phyloP scores from a whole-genome alignment of 2,888 invertebrate genomes.

The Watsonalla cultraria region DNA sequence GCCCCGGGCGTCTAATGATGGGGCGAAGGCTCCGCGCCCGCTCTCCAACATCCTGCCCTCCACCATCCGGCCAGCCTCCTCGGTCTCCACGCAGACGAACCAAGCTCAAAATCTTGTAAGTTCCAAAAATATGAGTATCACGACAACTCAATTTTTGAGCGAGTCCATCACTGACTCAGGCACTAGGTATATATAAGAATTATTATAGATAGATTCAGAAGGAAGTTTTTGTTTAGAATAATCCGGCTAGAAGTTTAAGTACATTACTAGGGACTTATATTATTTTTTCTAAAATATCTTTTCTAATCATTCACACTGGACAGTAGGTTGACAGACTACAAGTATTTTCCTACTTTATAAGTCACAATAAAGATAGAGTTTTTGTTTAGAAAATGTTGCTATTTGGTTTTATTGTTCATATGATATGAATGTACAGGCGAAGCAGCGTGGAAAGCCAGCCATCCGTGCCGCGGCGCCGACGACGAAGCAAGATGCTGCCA shows the following conservation, averaged over 20 bases:
- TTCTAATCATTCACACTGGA: no score
- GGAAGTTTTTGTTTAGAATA: no score
- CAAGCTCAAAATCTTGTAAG: conserved; percentile 74
- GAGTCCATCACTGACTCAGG: no score
- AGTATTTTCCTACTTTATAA: neutral
- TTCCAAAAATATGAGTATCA: neutral
- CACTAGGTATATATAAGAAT: no score
- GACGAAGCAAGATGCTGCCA: conserved; percentile 84
- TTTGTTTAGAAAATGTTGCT: no score
- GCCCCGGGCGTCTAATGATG: conserved; percentile 60
- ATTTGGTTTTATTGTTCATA: neutral
- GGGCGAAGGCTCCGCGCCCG: conserved; percentile 64
- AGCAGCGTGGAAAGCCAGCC: conserved; percentile 84
- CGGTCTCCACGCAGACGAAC: conserved; percentile 91
- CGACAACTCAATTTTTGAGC: neutral
- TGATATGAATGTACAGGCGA: conserved; percentile 55
- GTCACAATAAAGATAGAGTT: no score
- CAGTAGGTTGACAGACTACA: no score
- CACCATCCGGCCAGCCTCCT: conserved; percentile 85
- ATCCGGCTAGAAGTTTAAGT: no score
- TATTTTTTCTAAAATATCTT: no score
- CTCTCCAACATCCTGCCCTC: conserved; percentile 81
- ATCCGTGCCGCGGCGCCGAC: conserved; percentile 82
- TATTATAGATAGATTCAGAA: no score
- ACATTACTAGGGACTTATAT: no score